Evolutionary conservation across 2,113 vertebrate species (phyloP), one percentile per base, ranked within the genome.

Genomic region (Himantopus leucocephalus): DNA sequence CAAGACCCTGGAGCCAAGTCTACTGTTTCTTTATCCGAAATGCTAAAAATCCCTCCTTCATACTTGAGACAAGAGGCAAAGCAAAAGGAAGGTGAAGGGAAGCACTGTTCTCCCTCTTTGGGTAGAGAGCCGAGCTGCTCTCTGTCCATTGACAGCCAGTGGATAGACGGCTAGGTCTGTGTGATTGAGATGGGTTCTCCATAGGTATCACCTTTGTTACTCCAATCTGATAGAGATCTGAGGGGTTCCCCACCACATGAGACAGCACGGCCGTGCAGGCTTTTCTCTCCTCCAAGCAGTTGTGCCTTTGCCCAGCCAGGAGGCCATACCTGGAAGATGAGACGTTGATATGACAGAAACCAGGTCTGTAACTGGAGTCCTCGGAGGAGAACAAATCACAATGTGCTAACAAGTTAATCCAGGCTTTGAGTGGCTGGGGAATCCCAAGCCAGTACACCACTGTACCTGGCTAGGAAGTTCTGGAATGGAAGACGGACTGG

Each of bases 391-490:
- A 55, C 10, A 87, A 81, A 74, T 66, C 32, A n/a, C 56, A 41
- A 23, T 7, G 48, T 39, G 9, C 34, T 63, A 35, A 23, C 21
- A 48, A 68, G 16, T 79, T 10, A 39, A 55, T 26, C 7, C 37
- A 74, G 71, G 47, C 8, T 50, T 30, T 30, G 7, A 70, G 32
- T n/a, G 32, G 50, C 85, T 66, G 32, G 56, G 41, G 37, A 29
- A 86, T 58, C 10, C 45, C 72, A 22, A 47, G 52, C 10, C 78
- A 79, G 48, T 17, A 63, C 35, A 39, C 0, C 47, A 60, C 64
- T 67, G 56, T 90, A 99, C 99, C 99, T 99, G 96, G 98, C 97
- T 72, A 99, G 97, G 91, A 99, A 99, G 85, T 86, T 93, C 58
- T 68, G 95, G 91, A 99, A 99, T 26, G 97, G 95, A 41, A 99